Percentiles rank a stretch among this genome's conserved stretches.
phyloP scores from a whole-genome alignment of 35 echinoderm and acorn worm genomes.

The Antedon bifida region DNA sequence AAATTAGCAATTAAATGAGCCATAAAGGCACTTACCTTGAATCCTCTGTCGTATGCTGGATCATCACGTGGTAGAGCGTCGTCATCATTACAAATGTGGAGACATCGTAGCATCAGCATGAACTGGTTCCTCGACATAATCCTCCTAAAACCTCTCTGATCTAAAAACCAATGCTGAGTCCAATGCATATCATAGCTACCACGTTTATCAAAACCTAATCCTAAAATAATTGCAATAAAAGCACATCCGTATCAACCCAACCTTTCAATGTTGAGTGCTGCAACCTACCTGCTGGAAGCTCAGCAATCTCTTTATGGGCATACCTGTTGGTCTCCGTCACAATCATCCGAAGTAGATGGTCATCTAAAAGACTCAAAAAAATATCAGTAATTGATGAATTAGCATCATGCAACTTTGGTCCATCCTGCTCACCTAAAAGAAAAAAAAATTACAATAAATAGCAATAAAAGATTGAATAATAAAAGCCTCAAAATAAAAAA shows the following conservation, averaged over 20 bases:
- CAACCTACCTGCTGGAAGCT: not conserved
- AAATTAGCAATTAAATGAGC: conserved; percentile 8
- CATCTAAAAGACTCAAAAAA: not conserved
- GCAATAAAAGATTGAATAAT: no score
- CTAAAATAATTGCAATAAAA: no score
- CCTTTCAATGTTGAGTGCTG: not conserved
- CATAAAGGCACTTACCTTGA: not conserved
- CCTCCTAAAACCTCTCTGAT: no score
- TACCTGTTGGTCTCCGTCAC: conserved; percentile 11
- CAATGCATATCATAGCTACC: conserved; percentile 1
- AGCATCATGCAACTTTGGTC: conserved; percentile 10
- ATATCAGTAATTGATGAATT: not conserved
- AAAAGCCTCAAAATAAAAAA: no score
- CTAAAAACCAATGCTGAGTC: conserved; percentile 7
- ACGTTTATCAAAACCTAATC: not conserved
- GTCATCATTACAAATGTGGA: no score
- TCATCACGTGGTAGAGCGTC: not conserved
- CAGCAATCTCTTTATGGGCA: not conserved
- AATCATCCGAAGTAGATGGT: not conserved
- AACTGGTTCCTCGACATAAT: no score
- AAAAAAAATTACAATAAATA: no score
- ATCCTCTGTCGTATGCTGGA: not conserved
- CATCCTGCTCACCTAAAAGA: not conserved
- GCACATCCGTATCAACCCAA: conserved; percentile 6
- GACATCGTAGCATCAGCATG: no score